phyloP scores from a whole-genome alignment of 1,140 invertebrate species.

The Drosophila malerkotliana region DNA sequence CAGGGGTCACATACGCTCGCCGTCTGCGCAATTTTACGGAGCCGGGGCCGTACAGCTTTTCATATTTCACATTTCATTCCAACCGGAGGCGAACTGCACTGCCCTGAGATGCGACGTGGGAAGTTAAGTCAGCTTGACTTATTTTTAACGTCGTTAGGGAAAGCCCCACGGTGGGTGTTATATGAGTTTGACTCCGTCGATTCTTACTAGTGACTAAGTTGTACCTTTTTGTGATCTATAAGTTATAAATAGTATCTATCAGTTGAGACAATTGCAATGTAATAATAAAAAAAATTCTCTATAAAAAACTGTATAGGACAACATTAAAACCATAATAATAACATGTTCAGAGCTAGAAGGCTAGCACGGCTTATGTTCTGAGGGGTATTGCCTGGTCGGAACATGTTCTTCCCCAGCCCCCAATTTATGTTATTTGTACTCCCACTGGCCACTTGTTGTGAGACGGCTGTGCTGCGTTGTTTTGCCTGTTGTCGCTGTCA shows the following conservation, averaged over 20 bases:
- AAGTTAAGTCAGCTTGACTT: conserved; percentile 58
- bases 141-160: conserved; percentile 72
- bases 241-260: too few relatives aligned
- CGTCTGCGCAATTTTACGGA: conserved; percentile 66
- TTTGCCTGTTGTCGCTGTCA: conserved; percentile 61
- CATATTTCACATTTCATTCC: conserved; percentile 48
- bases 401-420: neutral
- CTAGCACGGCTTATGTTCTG: neutral
- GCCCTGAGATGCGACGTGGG: conserved; percentile 10
- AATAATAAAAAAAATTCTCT: too few relatives aligned
- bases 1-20: conserved; percentile 35
- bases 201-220: neutral
- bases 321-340: too few relatives aligned
- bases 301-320: too few relatives aligned
- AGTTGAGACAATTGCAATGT: too few relatives aligned
- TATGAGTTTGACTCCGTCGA: neutral
- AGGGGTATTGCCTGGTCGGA: conserved; percentile 3
- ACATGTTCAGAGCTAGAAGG: too few relatives aligned
- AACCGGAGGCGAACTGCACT: conserved; percentile 34
- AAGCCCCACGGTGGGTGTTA: too few relatives aligned
- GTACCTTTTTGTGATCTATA: neutral
- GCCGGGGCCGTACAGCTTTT: conserved; percentile 55
- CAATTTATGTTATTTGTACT: conserved; percentile 27
- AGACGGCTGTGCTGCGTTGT: conserved; percentile 24
- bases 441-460: conserved; percentile 68